Base-by-base conservation (phyloP, 30 jellyfish, hydroid and myxozoan genomes). In the Turritopsis rubra region DNA sequence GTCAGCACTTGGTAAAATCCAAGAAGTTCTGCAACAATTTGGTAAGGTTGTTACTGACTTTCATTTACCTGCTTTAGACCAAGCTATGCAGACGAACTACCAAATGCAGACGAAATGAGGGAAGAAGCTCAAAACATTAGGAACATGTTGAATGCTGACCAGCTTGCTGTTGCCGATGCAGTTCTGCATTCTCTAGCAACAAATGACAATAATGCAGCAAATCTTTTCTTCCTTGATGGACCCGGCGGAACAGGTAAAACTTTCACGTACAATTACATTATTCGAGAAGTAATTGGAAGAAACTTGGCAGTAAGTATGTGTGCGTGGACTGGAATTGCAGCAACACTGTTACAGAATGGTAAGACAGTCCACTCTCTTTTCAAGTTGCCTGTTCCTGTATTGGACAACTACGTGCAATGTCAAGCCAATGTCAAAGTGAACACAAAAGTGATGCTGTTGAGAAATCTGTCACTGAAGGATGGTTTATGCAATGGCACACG, bases 241-340 rank as follows among this genome's bases (percentile, higher is more conserved):
- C 60, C 60, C 60, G 60, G 60, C 13, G 60, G 60, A 41, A 41
- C 60, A 41, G 60, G 60, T 41, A 87, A 81, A 75, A 87, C 95
- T 26, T 87, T 71, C 79, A 72, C 88, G 52, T 85, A 85, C 73
- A 80, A 80, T 80, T 53, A 80, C 70, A 28, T 80, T 13, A 80
- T 80, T 21, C 21, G 54, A 17, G 83, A 80, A 53, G 26, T 21
- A 16, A 65, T 19, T 18, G 25, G 87, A 19, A 65, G 54, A 66
- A 21, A 41, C 60, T 3, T 41, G 13, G 5, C 60, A 41, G 60
- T 41, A 41, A 41, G 60, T 41, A 41, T 13, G 13, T 41, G 60
- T 41, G 60, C 60, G 13, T 41, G 60, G 60, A 41, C 60, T 41
- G 60, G 60, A 41, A 41, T 41, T 41, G 60, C 60, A 41, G 60